phyloP scores from a whole-genome alignment of 2,113 vertebrate genomes.

The Tenebrosternarchus preto region DNA sequence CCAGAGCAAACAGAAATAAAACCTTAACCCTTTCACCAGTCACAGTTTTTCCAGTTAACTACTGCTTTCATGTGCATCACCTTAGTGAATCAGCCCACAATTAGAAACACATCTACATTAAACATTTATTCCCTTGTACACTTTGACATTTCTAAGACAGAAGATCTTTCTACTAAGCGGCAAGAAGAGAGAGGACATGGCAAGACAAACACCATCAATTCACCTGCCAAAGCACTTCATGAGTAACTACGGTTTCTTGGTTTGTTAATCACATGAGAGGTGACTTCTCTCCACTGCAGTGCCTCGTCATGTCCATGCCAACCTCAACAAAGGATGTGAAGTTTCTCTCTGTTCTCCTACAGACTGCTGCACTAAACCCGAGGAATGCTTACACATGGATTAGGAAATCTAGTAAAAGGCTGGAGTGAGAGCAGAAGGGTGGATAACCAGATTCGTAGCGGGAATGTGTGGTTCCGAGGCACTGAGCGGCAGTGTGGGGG shows the following conservation, averaged over 20 bases:
- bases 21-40: neutral
- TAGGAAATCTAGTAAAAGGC: neutral
- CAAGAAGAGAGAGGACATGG: too few species aligned
- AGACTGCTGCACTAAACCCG: neutral
- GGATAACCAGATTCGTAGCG: neutral
- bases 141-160: neutral
- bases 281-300: neutral
- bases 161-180: too few species aligned
- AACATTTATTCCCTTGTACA: neutral
- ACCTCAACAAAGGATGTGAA: neutral
- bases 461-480: neutral
- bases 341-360: neutral
- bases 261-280: neutral
- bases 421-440: neutral
- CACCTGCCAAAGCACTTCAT: neutral
- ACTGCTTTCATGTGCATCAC: neutral
- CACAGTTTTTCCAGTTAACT: neutral
- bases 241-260: neutral
- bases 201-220: too few species aligned
- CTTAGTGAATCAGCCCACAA: too few species aligned
- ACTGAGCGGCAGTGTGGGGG: neutral
- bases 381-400: neutral
- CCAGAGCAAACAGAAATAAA: neutral
- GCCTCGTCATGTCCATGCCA: neutral
- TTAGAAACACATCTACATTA: too few species aligned